A percentile compares a stretch with the other conserved stretches of the same genome.
These are phyloP conservation scores for Macrosiphum euphorbiae DNA, from an alignment of 2,888 invertebrate genomes.

Conservation along the genomic window DNA sequence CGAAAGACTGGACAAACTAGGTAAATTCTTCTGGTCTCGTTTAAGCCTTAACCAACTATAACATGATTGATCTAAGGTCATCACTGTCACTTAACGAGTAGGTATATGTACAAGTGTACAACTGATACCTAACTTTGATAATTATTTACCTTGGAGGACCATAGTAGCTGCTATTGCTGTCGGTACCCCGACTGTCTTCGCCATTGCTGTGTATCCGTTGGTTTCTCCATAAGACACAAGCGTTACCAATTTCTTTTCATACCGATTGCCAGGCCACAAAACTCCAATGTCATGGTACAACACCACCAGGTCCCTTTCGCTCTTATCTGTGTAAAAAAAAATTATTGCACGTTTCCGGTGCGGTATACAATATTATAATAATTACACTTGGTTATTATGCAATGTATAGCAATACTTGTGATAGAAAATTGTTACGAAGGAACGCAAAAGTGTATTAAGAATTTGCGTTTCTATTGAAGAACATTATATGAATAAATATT, in stretches of 20 bases:
- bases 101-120: too few relatives aligned
- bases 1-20: background rate
- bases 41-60: background rate
- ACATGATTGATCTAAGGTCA: background rate
- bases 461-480: background rate
- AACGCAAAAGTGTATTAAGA: background rate
- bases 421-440: background rate
- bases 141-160: constrained; percentile 88
- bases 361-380: background rate
- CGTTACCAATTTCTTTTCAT: constrained; percentile 86
- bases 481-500: background rate
- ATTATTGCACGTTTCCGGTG: background rate
- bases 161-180: constrained; percentile 97
- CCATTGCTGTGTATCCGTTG: constrained; percentile 94
- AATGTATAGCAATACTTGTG: background rate
- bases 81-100: background rate
- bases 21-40: background rate
- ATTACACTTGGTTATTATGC: background rate
- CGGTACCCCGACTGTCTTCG: constrained; percentile 91
- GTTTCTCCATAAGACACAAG: constrained; percentile 90
- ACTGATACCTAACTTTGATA: background rate
- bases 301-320: constrained; percentile 94
- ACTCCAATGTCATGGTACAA: constrained; percentile 94
- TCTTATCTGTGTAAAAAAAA: constrained; percentile 72
- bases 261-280: constrained; percentile 88